These are phyloP conservation scores for Malurus melanocephalus DNA, from an alignment of 2,113 vertebrate genomes.

Conservation along the genomic window DNA sequence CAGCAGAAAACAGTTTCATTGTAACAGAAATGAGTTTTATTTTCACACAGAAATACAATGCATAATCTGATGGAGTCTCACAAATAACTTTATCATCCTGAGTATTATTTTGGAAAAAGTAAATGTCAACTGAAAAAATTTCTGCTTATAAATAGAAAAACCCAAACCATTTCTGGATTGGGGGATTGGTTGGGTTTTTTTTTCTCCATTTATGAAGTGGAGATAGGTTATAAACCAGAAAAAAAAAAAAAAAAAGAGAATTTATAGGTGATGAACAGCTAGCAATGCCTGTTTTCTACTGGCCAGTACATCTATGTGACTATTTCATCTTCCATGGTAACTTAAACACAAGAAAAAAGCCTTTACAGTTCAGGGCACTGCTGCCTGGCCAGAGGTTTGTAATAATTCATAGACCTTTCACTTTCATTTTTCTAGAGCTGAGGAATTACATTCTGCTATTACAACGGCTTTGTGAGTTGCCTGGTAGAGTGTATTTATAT, in stretches of 20 bases:
- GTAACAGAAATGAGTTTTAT: background rate
- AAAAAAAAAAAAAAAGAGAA: background rate
- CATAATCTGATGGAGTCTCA: background rate
- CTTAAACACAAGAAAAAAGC: constrained; percentile 87
- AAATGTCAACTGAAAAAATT: background rate
- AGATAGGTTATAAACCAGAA: constrained; percentile 78
- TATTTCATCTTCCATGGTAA: constrained; percentile 93
- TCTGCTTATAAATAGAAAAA: background rate
- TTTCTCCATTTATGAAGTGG: constrained; percentile 69
- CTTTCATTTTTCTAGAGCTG: constrained; percentile 80
- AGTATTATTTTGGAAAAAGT: background rate
- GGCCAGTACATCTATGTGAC: constrained; percentile 72
- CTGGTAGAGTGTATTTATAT: background rate
- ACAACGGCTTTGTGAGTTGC: constrained; percentile 60
- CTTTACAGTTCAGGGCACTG: constrained; percentile 78
- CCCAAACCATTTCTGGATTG: background rate
- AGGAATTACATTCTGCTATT: constrained; percentile 79
- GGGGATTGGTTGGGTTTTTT: background rate
- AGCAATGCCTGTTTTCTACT: constrained; percentile 70
- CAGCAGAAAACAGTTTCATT: background rate
- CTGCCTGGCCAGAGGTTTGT: constrained; percentile 71
- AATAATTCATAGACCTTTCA: constrained; percentile 88
- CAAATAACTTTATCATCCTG: background rate
- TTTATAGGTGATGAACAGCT: constrained; percentile 78
- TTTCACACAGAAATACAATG: background rate